phyloP scores from a whole-genome alignment of 92 coral and sea anemone species.

The Epizoanthus rinbou region DNA sequence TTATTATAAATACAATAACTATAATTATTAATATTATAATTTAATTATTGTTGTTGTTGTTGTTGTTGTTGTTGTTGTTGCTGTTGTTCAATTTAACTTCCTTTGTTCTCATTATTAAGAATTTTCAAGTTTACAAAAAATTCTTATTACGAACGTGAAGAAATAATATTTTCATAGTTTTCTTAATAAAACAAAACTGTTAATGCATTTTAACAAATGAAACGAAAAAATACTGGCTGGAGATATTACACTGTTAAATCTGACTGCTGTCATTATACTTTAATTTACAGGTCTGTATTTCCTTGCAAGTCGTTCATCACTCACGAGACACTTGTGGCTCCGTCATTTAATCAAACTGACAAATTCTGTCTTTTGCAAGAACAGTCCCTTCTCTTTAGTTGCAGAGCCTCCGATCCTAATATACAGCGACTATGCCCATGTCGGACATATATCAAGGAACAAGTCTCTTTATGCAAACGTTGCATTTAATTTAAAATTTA shows the following conservation, averaged over 20 bases:
- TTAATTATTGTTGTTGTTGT: no score
- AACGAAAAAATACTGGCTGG: no score
- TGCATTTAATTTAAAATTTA: neutral
- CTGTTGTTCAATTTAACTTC: no score
- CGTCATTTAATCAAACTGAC: slow-evolving; percentile 26
- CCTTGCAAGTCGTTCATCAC: slow-evolving; percentile 34
- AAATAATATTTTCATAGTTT: no score
- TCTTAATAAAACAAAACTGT: no score
- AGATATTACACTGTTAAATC: neutral
- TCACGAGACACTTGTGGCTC: slow-evolving; percentile 32
- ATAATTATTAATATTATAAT: no score
- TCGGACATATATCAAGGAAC: slow-evolving; percentile 30
- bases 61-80: no score
- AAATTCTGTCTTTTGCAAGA: slow-evolving; percentile 26
- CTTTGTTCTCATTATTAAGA: no score
- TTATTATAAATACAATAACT: no score
- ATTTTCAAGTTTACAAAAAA: no score
- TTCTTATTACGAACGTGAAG: no score
- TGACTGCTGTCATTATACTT: neutral
- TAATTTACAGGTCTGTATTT: slow-evolving; percentile 8
- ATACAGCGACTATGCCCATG: slow-evolving; percentile 33
- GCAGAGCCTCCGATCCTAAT: slow-evolving; percentile 21
- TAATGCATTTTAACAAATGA: no score
- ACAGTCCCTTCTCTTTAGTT: slow-evolving; percentile 40
- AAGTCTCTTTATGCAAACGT: slow-evolving; percentile 26